These are phyloP conservation scores for Drosophila buzzatii DNA, from an alignment of 2,888 invertebrate species.

Conservation along the genomic window DNA sequence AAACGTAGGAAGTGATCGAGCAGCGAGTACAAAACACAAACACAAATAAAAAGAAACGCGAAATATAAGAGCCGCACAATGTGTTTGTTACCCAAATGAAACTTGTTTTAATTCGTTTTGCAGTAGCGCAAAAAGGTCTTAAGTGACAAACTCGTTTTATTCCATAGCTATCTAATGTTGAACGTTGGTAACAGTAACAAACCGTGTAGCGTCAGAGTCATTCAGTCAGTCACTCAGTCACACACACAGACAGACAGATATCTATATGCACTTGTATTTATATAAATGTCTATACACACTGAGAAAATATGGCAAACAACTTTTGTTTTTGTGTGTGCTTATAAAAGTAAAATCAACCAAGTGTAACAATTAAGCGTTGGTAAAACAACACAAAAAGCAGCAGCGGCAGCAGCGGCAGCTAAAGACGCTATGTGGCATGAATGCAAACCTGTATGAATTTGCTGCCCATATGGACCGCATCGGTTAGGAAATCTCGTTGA, in stretches of 20 bases:
- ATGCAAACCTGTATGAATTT: slow-evolving; percentile 50
- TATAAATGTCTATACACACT: slow-evolving; percentile 18
- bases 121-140: slow-evolving; percentile 73
- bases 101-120: slow-evolving; percentile 72
- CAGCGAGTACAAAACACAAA: slow-evolving; percentile 10
- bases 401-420: slow-evolving; percentile 12
- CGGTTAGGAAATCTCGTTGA: slow-evolving; percentile 66
- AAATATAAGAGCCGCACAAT: slow-evolving; percentile 46
- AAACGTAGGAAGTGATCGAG: slow-evolving; percentile 63
- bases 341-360: slow-evolving; percentile 80
- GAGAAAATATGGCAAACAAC: slow-evolving; percentile 76
- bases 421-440: slow-evolving; percentile 7
- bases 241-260: slow-evolving; percentile 23
- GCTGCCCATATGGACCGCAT: slow-evolving; percentile 68
- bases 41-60: slow-evolving; percentile 9
- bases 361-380: slow-evolving; percentile 80
- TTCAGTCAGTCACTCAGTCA: slow-evolving; percentile 43
- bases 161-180: slow-evolving; percentile 57
- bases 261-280: neutral
- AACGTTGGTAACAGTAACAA: slow-evolving; percentile 45
- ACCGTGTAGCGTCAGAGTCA: slow-evolving; percentile 35
- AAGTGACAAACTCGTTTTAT: slow-evolving; percentile 74
- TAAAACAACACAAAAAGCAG: slow-evolving; percentile 46
- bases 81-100: slow-evolving; percentile 57
- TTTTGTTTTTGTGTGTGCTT: slow-evolving; percentile 74